Percentiles rank a stretch among this genome's conserved stretches.
phyloP scores from a whole-genome alignment of 2,888 invertebrate species.

The Lymantria monacha region DNA sequence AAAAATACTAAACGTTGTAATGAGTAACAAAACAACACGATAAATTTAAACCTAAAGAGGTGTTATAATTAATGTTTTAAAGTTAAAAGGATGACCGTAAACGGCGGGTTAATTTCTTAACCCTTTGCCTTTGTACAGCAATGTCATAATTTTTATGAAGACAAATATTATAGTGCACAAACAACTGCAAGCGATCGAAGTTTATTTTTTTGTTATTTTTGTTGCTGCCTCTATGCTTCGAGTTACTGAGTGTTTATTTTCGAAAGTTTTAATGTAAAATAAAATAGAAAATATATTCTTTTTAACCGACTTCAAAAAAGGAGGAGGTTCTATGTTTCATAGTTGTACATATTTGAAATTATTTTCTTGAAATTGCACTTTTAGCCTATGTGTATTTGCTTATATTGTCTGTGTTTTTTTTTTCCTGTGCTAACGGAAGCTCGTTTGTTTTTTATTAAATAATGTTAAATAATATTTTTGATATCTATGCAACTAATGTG shows the following conservation, averaged over 20 bases:
- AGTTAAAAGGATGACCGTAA: conserved; percentile 69
- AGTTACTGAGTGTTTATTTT: not conserved
- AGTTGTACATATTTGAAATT: too few species aligned
- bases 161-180: conserved; percentile 51
- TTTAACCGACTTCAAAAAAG: too few species aligned
- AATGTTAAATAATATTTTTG: too few species aligned
- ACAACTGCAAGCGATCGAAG: conserved; percentile 31
- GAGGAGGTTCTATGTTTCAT: too few species aligned
- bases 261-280: too few species aligned
- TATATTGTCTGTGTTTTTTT: too few species aligned
- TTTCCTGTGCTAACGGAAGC: too few species aligned
- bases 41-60: conserved; percentile 79
- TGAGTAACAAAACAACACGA: conserved; percentile 70
- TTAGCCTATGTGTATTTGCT: too few species aligned
- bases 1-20: conserved; percentile 49
- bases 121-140: conserved; percentile 59
- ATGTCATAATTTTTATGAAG: conserved; percentile 72
- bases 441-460: too few species aligned
- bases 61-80: conserved; percentile 78
- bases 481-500: too few species aligned
- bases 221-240: not conserved
- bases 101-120: conserved; percentile 62
- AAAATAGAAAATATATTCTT: too few species aligned
- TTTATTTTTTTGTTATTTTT: conserved; percentile 22
- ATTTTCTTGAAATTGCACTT: too few species aligned